These are phyloP conservation scores for Matsumurasca onukii DNA, from an alignment of 1,140 invertebrate genomes.

Conservation along the genomic window DNA sequence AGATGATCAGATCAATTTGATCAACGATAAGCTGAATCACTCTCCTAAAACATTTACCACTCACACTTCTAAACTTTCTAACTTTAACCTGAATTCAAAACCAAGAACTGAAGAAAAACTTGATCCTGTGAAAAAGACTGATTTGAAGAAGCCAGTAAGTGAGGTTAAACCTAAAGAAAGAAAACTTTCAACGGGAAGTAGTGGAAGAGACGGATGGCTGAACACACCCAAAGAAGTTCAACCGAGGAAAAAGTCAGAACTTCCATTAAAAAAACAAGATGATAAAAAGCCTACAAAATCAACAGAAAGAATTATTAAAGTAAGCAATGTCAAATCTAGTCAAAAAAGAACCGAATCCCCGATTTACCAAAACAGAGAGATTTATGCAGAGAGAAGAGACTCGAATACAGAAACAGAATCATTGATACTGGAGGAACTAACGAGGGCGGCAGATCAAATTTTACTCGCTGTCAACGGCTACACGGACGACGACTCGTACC, in stretches of 20 bases:
- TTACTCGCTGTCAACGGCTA: slow-evolving; percentile 54
- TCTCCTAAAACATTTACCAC: neutral
- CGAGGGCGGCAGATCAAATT: slow-evolving; percentile 55
- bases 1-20: slow-evolving; percentile 2
- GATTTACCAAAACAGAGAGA: slow-evolving; percentile 30
- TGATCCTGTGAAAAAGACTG: neutral
- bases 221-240: slow-evolving; percentile 38
- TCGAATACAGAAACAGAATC: slow-evolving; percentile 38
- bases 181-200: slow-evolving; percentile 29
- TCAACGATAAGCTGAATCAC: neutral
- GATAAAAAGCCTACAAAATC: slow-evolving; percentile 2
- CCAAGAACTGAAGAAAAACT: neutral
- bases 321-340: neutral
- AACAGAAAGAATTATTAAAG: slow-evolving; percentile 3
- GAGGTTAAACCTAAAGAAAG: slow-evolving; percentile 17
- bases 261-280: slow-evolving; percentile 10
- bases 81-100: neutral
- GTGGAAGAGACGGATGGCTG: slow-evolving; percentile 39
- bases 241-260: slow-evolving; percentile 12
- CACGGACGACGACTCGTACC: slow-evolving; percentile 50
- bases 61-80: neutral
- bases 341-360: slow-evolving; percentile 28
- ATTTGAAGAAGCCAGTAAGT: neutral
- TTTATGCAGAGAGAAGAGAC: slow-evolving; percentile 20
- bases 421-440: slow-evolving; percentile 53